Base-by-base conservation (phyloP, 1,140 invertebrate genomes). In the Leptestheria dahalacensis region DNA sequence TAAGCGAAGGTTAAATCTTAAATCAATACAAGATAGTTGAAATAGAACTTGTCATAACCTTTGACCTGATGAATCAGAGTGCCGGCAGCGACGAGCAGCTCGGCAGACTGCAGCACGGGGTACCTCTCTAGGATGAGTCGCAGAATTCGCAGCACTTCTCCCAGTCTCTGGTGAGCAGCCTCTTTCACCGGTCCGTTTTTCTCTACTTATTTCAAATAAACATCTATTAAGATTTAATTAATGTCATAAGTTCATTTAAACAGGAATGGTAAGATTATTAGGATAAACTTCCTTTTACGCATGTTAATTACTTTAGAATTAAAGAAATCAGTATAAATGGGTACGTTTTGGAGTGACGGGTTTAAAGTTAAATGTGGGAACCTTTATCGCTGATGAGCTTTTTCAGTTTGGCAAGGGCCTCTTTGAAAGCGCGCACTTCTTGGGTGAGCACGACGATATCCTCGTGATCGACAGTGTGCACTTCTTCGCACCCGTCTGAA, bases 371-470 rank as follows among this genome's bases (percentile, higher is more conserved):
- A 6, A 33, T 18, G 47, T n/a, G 10, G 2, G 64, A 63, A 74
- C 72, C 71, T 67, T 67, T 67, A 26, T 72, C 71, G 21, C 71
- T 69, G 24, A 76, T 74, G 21, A 75, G 68, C 48, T 68, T 64
- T 61, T 73, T 72, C 0, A 78, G 69, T 59, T 70, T 73, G 23
- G 70, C 70, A 1, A 78, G 68, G 6, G 73, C 71, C 62, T 78
- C 76, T 60, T 76, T 76, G 65, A 78, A 78, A 26, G 66, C 69
- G 54, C 75, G 70, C 41, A 78, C 76, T 65, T 77, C 70, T 21
- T 77, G 73, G 0, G 76, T 77, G 12, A 78, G 69, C n/a, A 70
- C 70, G 15, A 74, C 69, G 33, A 78, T 76, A 61, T 78, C 76
- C 63, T 76, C 75, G 57, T 76, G 73, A 63, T 76, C 74, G 28